Evolutionary conservation across 2,113 vertebrate genomes (phyloP).

Genomic region (Gymnorhina tibicen): DNA sequence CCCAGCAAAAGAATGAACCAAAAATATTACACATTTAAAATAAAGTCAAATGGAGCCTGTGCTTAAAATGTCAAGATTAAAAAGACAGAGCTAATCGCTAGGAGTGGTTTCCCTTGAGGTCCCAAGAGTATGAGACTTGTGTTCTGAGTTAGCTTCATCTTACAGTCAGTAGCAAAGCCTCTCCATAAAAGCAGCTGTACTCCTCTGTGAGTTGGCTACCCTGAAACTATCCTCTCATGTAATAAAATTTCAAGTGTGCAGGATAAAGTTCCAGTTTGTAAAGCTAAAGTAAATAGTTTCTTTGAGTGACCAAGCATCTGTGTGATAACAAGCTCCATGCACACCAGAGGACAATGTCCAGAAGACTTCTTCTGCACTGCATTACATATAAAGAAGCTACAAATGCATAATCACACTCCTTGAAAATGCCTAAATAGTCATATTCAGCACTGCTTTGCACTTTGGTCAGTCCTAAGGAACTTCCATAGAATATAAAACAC

Average conservation of each 20-base stretch:
- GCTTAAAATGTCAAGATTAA: background rate
- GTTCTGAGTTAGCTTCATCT: background rate
- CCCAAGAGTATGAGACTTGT: background rate
- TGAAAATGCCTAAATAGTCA: background rate
- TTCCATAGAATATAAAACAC: background rate
- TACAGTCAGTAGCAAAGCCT: background rate
- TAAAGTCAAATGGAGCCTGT: background rate
- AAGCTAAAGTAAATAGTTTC: background rate
- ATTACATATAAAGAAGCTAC: background rate
- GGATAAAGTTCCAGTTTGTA: background rate
- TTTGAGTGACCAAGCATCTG: background rate
- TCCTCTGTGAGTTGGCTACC: background rate
- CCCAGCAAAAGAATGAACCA: background rate
- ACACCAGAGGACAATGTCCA: background rate
- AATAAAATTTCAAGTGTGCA: background rate
- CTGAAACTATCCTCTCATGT: background rate
- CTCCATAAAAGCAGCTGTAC: background rate
- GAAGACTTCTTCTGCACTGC: background rate
- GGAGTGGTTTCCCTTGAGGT: background rate
- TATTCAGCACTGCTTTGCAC: background rate
- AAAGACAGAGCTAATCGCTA: background rate
- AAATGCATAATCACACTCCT: background rate
- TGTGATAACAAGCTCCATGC: background rate
- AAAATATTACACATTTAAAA: background rate
- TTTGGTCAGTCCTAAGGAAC: background rate